Evolutionary conservation across 2,888 invertebrate genomes (phyloP), one percentile per base, ranked within the genome.

Genomic region (Amblyjoppa fuscipennis): DNA sequence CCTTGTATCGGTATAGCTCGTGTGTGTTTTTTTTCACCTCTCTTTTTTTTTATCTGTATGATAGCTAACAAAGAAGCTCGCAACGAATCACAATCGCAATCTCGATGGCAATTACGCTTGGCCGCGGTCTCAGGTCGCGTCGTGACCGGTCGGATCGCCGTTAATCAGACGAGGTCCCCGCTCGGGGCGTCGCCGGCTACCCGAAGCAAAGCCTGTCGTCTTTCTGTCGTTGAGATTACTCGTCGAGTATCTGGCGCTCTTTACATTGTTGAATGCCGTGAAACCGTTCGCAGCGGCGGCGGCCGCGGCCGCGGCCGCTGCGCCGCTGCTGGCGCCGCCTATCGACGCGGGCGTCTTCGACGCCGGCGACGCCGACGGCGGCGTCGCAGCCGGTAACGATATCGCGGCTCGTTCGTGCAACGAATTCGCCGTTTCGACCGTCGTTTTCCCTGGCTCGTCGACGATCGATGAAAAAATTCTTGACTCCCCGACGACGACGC

Each of bases 91-190:
- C 80, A 81, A 81, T 74, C 80, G 68, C 80, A 73, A 73, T 73
- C 73, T 81, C 28, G 74, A 68, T 59, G 80, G 66, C 41, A 81
- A 81, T 74, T 56, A 34, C 3, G 28, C 31, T 3, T 3, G 20
- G 31, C 56, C 56, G 56, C n/a, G 28, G 51, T 79, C 53, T 85
- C 85, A 85, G 74, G 85, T 85, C 34, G 85, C 85, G 34, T 85
- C 76, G 77, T 85, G 76, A 64, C 80, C 85, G 61, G 51, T 73
- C 16, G 76, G 82, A 71, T 83, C 80, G 76, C 85, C 85, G 31
- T 85, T 85, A 2, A 85, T 49, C 2, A 83, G 70, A 71, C 85
- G 85, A 11, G 85, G 85, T 71, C 81, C 81, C 38, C 85, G 81
- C 45, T 83, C 83, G 73, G 53, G 61, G 20, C 83, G 76, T 59